Conservation (phyloP, 1,140 invertebrate genomes). For the honey bee (Apis mellifera) region Amel_HAv3.1 CM009939.2:2862001-2862500, state of each 20-base stretch:
- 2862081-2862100: neutral
- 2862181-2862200: neutral
- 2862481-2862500: neutral
- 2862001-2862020: neutral
- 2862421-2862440: conserved; percentile 68
- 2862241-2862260: conserved; percentile 15
- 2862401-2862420: conserved; percentile 70
- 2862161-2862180: neutral
- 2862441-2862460: conserved; percentile 36
- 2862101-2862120: neutral
- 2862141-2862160: neutral
- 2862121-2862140: neutral
- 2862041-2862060: neutral
- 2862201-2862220: neutral
- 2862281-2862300: conserved; percentile 74
- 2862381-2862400: conserved; percentile 74
- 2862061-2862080: neutral
- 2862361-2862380: conserved; percentile 68
- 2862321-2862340: conserved; percentile 69
- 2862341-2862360: conserved; percentile 72
- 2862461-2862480: conserved; percentile 41
- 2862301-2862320: conserved; percentile 64
- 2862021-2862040: neutral
- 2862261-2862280: conserved; percentile 68
- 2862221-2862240: neutral